Evolutionary conservation across 53 echinoderm and acorn worm genomes (phyloP), one percentile per base, ranked within the genome.

Genomic region (Temnopleurus reevesii): DNA sequence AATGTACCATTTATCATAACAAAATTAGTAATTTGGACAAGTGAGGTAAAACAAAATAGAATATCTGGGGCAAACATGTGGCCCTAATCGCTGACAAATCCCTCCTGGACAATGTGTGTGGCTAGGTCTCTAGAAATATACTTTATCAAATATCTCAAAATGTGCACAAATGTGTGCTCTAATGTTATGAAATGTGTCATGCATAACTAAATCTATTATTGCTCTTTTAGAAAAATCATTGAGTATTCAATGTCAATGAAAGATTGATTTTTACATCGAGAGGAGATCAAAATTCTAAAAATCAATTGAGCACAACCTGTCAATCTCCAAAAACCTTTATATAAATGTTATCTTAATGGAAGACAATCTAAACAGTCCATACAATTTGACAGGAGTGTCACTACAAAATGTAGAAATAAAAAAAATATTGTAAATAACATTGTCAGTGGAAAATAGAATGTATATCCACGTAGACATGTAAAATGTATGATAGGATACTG

Each of bases 101-200:
- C 64, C 41, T 38, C n/a, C 41, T 71, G 21, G 41, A 8, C 71
- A 8, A 71, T 71, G 71, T 71, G 71, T 71, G 71, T 71, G 71
- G 71, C 23, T 71, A 2, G 38, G 5, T 71, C 38, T 71, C 71
- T 41, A 71, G 71, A 38, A 43, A 71, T 21, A 65, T 65, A 36
- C n/a, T 38, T 41, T 17, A 71, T 71, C 38, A 71, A n/a, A 71
- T 71, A 71, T 71, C 71, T 71, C 71, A 71, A n/a, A 71, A n/a
- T 38, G 19, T 41, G 15, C 15, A 15, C 3, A 71, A 13, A 65
- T 41, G 71, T 71, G 41, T 71, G 38, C 34, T 33, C 12, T 31
- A 5, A 71, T 41, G 23, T 10, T 10, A 71, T 18, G n/a, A 25
- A 71, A 71, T 41, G 71, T 38, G 41, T 27, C 71, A 38, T 41